Evolutionary conservation across 2,797 vertebrate species (phyloP), one percentile per base, ranked within the genome.

Genomic region (Falco columbarius): DNA sequence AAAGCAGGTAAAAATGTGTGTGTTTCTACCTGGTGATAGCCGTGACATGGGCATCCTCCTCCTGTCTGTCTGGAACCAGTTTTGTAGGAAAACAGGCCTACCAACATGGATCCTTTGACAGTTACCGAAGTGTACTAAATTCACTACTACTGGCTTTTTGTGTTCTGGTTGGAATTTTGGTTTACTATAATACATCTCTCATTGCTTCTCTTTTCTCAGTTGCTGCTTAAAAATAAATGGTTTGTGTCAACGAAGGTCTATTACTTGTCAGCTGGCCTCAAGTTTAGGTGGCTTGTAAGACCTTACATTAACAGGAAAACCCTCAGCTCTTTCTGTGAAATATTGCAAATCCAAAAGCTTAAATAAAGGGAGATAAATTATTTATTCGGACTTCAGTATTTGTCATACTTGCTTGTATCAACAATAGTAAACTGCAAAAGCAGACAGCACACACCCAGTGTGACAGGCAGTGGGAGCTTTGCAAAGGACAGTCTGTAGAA

Each of bases 101-200:
- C 12, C 4, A 2, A 23, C 23, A 22, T 2, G 27, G 62, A n/a
- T 36, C 46, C 10, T 55, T 32, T 1, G 2, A 12, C 29, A 42
- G 8, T 3, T 61, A 30, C n/a, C 6, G 2, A n/a, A 30, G 6
- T 11, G 10, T 22, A 38, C 46, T 26, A 14, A 32, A 56, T 55
- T 65, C 17, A n/a, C 24, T 9, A 12, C 5, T 32, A 36, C 12
- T 14, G 29, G 13, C 6, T 30, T 63, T 16, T 54, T 67, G 23
- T 38, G 32, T 56, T 63, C 12, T 12, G 18, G 26, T 2, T 56
- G 46, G 34, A 51, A 17, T 79, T 91, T 55, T 70, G 47, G 26
- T 61, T 87, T 68, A 12, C 34, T 68, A 26, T 38, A 58, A 55
- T 8, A 13, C 4, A 11, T 20, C 26, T 81, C 63, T 36, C 0